Conservation (phyloP, 2,113 vertebrate species). For the Lycaon pictus region DNA sequence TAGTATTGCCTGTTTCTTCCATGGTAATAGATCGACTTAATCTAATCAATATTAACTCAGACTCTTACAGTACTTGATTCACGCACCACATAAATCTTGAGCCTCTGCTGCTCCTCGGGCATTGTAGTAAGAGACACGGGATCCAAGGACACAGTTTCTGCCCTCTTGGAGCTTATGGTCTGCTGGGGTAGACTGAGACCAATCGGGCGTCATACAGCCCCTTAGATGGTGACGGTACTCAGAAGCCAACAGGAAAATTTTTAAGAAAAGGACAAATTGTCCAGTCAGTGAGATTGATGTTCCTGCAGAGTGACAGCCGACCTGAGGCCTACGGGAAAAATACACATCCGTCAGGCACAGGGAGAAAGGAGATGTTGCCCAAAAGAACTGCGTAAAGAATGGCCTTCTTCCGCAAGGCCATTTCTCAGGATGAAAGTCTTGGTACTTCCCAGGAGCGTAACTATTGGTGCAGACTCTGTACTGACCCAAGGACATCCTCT, state of each 20-base stretch:
- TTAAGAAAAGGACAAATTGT: background rate
- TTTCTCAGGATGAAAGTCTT: constrained; percentile 53
- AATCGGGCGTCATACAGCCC: background rate
- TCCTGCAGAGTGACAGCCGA: background rate
- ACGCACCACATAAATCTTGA: background rate
- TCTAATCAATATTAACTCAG: background rate
- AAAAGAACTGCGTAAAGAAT: background rate
- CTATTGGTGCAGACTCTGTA: constrained; percentile 28
- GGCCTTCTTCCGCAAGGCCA: background rate
- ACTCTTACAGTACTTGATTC: background rate
- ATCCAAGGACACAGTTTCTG: background rate
- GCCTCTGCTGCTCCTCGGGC: background rate
- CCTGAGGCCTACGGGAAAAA: background rate
- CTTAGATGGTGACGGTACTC: background rate
- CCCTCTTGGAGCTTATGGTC: background rate
- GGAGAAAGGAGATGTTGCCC: background rate
- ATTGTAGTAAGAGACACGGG: background rate
- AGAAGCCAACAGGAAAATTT: background rate
- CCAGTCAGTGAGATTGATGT: background rate
- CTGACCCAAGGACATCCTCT: background rate
- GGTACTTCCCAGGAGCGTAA: background rate
- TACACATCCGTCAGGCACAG: background rate
- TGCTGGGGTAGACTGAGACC: background rate
- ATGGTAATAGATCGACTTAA: background rate
- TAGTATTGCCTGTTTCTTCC: background rate